Conservation (phyloP, 2,888 invertebrate genomes). For the Bhutanitis thaidina region DNA sequence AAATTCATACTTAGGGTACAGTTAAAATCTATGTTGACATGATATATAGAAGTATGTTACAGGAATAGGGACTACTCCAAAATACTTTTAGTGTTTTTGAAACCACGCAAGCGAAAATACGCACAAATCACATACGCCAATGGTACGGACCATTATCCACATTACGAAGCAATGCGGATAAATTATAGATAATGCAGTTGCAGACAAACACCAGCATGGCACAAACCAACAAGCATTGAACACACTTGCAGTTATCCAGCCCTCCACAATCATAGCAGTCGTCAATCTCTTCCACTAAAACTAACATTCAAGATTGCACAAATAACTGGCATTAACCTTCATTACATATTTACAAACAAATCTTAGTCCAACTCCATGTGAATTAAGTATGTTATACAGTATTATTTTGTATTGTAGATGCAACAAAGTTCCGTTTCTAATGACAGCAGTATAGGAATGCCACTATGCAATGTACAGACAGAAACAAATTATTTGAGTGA, state of each 20-base stretch:
- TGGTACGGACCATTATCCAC: constrained; percentile 2
- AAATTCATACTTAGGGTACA: too few species aligned
- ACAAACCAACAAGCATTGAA: constrained; percentile 11
- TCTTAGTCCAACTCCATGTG: background rate
- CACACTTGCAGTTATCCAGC: background rate
- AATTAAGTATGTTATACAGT: constrained; percentile 2
- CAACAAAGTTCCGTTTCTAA: background rate
- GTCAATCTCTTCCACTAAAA: constrained; percentile 19
- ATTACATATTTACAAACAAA: constrained; percentile 13
- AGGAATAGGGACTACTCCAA: too few species aligned
- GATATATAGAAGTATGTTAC: too few species aligned
- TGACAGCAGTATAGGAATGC: background rate
- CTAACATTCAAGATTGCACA: constrained; percentile 21
- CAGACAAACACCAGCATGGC: constrained; percentile 3
- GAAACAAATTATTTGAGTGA: constrained; percentile 16
- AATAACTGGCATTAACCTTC: constrained; percentile 20
- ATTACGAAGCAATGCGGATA: constrained; percentile 17
- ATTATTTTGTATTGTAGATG: background rate
- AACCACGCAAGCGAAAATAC: background rate
- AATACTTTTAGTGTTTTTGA: too few species aligned
- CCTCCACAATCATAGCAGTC: constrained; percentile 11
- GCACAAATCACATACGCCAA: background rate
- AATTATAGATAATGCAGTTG: constrained; percentile 15
- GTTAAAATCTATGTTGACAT: too few species aligned
- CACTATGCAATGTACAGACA: background rate